Evolutionary conservation across 2,888 invertebrate species (phyloP).

Genomic region (Temnothorax unifasciatus): DNA sequence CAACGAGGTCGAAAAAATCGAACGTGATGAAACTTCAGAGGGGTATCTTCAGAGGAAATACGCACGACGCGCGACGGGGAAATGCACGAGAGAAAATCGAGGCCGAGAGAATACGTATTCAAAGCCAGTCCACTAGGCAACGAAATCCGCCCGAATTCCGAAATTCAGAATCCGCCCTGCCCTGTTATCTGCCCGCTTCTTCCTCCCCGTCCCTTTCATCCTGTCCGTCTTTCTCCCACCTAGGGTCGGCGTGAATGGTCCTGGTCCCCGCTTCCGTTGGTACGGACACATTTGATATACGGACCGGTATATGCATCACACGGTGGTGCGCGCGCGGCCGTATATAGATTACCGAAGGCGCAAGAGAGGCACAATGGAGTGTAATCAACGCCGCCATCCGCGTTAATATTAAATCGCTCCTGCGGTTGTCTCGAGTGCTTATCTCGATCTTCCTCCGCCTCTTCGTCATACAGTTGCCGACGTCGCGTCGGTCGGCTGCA

Average conservation of each 20-base stretch:
- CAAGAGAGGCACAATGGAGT: constrained; percentile 80
- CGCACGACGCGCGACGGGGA: not conserved
- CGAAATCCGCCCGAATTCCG: constrained; percentile 64
- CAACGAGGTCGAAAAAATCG: constrained; percentile 33
- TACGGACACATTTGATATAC: constrained; percentile 82
- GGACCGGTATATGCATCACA: constrained; percentile 78
- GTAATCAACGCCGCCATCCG: constrained; percentile 81
- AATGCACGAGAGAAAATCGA: not conserved
- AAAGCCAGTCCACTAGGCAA: constrained; percentile 58
- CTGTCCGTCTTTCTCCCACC: constrained; percentile 15
- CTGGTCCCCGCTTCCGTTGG: constrained; percentile 76
- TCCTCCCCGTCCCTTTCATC: constrained; percentile 22
- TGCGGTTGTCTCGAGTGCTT: constrained; percentile 80
- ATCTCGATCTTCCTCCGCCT: constrained; percentile 76
- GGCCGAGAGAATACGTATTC: constrained; percentile 52
- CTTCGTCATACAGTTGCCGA: constrained; percentile 71
- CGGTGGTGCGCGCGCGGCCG: constrained; percentile 64
- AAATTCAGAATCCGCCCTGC: constrained; percentile 65
- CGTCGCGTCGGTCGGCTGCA: constrained; percentile 65
- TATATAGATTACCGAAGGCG: constrained; percentile 82
- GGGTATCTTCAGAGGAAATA: constrained; percentile 48
- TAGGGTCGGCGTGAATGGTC: constrained; percentile 54
- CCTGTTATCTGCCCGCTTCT: constrained; percentile 50
- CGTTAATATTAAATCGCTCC: constrained; percentile 82
- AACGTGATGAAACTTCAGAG: constrained; percentile 18